A percentile compares a stretch with the other conserved stretches of the same genome.
Evolutionary conservation across 2,797 vertebrate genomes (phyloP).

Genomic region (Coreius guichenoti): DNA sequence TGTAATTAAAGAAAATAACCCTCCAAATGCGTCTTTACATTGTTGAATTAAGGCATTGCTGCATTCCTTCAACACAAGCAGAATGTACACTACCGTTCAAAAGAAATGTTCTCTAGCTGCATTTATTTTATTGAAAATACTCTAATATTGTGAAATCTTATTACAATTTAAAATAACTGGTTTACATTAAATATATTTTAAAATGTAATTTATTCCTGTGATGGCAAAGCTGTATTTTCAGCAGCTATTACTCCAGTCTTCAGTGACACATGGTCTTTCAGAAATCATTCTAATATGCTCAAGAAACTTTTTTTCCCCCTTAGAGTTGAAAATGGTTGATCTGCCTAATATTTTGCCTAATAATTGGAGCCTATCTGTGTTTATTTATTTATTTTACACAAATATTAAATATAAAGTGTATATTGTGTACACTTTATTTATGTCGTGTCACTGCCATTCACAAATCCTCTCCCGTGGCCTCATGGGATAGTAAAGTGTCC

Average conservation of each 20-base stretch:
- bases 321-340: background rate
- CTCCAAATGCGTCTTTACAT: conserved; percentile 55
- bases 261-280: background rate
- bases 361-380: background rate
- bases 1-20: conserved; percentile 62
- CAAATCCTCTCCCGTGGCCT: too few relatives aligned
- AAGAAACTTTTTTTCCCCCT: background rate
- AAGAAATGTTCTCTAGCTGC: background rate
- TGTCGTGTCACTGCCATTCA: too few relatives aligned
- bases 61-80: background rate
- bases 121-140: background rate
- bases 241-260: background rate
- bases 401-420: too few relatives aligned
- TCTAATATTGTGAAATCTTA: background rate
- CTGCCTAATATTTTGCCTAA: background rate
- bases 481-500: too few relatives aligned
- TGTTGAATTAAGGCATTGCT: background rate
- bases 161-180: background rate
- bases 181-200: background rate
- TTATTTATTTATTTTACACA: background rate
- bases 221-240: background rate
- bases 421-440: too few relatives aligned
- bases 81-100: background rate
- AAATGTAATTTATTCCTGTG: background rate
- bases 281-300: background rate